Base-by-base conservation (phyloP, 2,113 vertebrate species). In the Mormyrus iriodes region DNA sequence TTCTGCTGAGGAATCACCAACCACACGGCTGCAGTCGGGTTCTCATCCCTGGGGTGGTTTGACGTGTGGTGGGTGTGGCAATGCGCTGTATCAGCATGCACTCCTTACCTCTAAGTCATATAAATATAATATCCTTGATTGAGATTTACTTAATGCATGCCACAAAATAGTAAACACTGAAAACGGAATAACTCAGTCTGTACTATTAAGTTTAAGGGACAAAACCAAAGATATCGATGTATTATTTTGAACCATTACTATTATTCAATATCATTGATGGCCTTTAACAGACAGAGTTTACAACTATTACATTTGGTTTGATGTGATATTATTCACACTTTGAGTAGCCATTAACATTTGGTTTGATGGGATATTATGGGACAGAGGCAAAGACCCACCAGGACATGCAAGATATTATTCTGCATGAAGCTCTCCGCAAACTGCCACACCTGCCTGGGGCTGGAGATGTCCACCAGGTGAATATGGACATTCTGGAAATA, bases 391-490 rank as follows among this genome's bases (percentile, higher is more conserved):
- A 73, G 12, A 90, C 94, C 94, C 91, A 97, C 96, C 95, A 97
- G 90, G 21, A 98, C 96, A 39, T 96, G 88, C 3, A 97, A 89
- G 31, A 90, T 91, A 94, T 97, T 93, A 31, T 93, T 94, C 24
- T 94, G 92, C 31, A 88, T 94, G 92, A 98, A 98, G 90, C 90
- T 94, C 92, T 95, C 95, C 24, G 93, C 95, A 92, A 97, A 97
- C 86, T 96, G 95, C 96, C 96, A 98, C 69, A 97, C 95, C 90
- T 95, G 94, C 87, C 92, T 95, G 5, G 95, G 94, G 83, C 93
- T 94, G 85, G 96, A 97, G 92, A 98, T 94, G 93, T 97, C 96
- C 90, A 97, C 91, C 39, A 97, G 89, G 86, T 97, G 96, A 86
- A 98, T 88, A 88, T 96, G 95, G 52, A 98, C 91, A 48, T 96